Conservation (phyloP, 2,797 vertebrate genomes). For the Fundulus diaphanus region DNA sequence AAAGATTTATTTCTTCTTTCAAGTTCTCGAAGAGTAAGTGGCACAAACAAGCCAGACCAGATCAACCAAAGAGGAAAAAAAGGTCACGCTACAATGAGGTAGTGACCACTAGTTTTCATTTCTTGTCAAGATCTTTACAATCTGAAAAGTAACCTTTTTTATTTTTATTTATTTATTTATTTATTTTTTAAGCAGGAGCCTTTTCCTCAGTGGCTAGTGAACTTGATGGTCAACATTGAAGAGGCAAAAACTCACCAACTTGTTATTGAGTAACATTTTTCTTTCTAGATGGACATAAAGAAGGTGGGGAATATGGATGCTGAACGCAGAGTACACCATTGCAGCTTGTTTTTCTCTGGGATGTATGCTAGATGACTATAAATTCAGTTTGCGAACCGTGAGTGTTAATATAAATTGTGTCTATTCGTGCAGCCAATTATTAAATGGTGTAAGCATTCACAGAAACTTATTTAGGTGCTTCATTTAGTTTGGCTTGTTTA, state of each 20-base stretch:
- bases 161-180: neutral
- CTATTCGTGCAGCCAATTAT: neutral
- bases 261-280: constrained; percentile 65
- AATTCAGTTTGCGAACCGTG: neutral
- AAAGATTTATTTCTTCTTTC: neutral
- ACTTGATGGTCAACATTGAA: constrained; percentile 83
- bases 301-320: neutral
- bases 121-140: neutral
- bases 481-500: neutral
- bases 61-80: constrained; percentile 1
- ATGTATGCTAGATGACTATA: neutral
- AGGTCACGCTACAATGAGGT: neutral
- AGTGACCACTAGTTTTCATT: neutral
- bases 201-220: constrained; percentile 77
- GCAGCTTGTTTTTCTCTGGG: neutral
- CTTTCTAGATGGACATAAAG: neutral
- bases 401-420: neutral
- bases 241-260: constrained; percentile 83
- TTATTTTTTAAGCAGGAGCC: constrained; percentile 26
- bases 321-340: neutral
- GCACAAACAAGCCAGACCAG: neutral
- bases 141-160: neutral
- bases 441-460: neutral
- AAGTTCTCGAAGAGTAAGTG: constrained; percentile 10
- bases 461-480: neutral